Conservation (phyloP, 1,140 invertebrate species). For the Hycleus phaleratus region DNA sequence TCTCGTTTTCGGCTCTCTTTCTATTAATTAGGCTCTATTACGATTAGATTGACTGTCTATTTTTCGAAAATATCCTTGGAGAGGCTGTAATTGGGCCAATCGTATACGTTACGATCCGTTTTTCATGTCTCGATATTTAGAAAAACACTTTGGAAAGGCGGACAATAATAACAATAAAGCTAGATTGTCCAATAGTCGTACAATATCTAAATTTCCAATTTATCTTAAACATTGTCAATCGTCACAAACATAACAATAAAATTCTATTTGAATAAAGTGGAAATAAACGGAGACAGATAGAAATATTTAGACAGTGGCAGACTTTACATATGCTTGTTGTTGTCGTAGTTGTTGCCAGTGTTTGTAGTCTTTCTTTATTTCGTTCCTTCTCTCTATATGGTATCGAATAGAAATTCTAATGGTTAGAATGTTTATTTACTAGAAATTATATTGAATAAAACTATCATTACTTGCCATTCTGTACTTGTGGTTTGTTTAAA, state of each 20-base stretch:
- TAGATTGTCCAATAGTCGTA: constrained; percentile 23
- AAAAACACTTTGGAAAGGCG: constrained; percentile 8
- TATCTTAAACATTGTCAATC: constrained; percentile 29
- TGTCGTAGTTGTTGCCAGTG: background rate
- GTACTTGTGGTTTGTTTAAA: constrained; percentile 22
- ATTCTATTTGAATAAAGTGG: constrained; percentile 11
- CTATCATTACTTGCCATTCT: constrained; percentile 25
- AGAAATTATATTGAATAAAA: constrained; percentile 28
- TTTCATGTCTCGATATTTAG: no score
- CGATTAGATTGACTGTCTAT: no score
- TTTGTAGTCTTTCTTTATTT: no score
- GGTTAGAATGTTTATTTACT: constrained; percentile 28
- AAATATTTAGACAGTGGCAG: constrained; percentile 13
- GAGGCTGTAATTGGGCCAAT: no score
- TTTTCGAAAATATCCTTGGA: no score
- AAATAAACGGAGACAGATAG: background rate
- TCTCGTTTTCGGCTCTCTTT: no score
- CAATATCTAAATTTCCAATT: constrained; percentile 22
- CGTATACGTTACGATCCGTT: no score
- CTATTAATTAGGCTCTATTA: no score
- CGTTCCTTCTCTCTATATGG: constrained; percentile 18
- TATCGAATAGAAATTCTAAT: constrained; percentile 25
- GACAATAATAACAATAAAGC: constrained; percentile 21
- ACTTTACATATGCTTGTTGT: constrained; percentile 20
- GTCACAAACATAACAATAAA: constrained; percentile 27